Evolutionary conservation across 2,888 invertebrate genomes (phyloP).

Genomic region (Meteorus cinctellus): DNA sequence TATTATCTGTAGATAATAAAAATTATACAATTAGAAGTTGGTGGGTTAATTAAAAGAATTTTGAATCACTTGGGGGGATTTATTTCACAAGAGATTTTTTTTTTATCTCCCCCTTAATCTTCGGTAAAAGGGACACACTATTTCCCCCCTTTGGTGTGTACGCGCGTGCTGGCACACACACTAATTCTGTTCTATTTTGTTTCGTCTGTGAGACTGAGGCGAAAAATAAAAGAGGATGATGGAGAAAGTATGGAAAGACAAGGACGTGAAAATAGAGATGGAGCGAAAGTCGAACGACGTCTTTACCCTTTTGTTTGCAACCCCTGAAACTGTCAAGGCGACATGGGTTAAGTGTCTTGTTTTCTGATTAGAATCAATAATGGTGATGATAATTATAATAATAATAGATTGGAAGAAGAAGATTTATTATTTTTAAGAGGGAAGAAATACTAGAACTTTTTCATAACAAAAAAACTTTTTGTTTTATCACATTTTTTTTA

Average conservation of each 20-base stretch:
- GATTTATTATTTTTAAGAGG: no score
- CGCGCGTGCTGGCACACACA: background rate
- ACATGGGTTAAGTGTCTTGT: constrained; percentile 35
- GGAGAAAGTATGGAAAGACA: background rate
- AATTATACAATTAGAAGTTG: constrained; percentile 30
- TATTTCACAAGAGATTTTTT: constrained; percentile 22
- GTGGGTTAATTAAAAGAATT: constrained; percentile 35
- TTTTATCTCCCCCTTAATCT: constrained; percentile 28
- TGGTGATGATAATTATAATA: background rate
- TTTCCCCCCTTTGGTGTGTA: constrained; percentile 18
- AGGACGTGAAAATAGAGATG: background rate
- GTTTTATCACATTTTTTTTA: no score
- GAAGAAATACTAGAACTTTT: no score
- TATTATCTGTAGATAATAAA: constrained; percentile 9
- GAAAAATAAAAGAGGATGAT: background rate
- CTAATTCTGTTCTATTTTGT: background rate
- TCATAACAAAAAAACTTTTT: no score
- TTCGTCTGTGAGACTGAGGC: background rate
- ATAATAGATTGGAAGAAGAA: no score
- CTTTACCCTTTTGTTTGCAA: constrained; percentile 36
- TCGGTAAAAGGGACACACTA: constrained; percentile 10
- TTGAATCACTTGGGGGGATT: constrained; percentile 19
- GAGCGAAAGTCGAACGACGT: constrained; percentile 25
- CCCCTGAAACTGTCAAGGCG: constrained; percentile 16
- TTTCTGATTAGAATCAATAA: constrained; percentile 35